Conservation (phyloP, 2,888 invertebrate species). For the Pterostichus madidus region DNA sequence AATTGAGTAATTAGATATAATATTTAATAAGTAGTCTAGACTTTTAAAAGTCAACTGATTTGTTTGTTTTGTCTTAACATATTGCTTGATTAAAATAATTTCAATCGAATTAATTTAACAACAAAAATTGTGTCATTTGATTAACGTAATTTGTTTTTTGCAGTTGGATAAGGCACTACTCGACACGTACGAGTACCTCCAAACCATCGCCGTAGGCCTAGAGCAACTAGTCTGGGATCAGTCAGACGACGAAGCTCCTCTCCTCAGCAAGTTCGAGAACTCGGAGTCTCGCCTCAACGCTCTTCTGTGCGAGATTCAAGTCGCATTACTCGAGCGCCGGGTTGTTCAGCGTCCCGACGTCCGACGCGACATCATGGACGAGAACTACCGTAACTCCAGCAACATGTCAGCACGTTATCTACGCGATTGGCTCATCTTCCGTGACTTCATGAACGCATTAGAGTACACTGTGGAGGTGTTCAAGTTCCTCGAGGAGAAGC, state of each 20-base stretch:
- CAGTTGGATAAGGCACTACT: constrained; percentile 80
- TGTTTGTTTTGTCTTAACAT: constrained; percentile 42
- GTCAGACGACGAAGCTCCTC: constrained; percentile 77
- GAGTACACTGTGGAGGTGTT: constrained; percentile 80
- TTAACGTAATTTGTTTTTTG: constrained; percentile 69
- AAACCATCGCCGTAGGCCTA: constrained; percentile 85
- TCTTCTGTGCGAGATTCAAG: constrained; percentile 85
- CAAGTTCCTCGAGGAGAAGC: constrained; percentile 73
- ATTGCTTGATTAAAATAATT: background rate
- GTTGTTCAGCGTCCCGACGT: constrained; percentile 78
- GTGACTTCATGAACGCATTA: constrained; percentile 82
- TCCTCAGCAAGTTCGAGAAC: constrained; percentile 79
- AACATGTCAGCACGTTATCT: constrained; percentile 77
- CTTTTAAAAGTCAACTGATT: constrained; percentile 17
- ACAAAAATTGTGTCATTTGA: background rate
- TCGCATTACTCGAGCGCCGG: constrained; percentile 79
- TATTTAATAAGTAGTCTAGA: constrained; percentile 58
- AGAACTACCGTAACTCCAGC: constrained; percentile 74
- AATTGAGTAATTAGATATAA: constrained; percentile 43
- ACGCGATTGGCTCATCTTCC: constrained; percentile 82
- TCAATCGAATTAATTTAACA: background rate
- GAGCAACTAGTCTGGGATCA: constrained; percentile 83
- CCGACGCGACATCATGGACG: constrained; percentile 76
- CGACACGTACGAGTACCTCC: constrained; percentile 83
- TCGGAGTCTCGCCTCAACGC: constrained; percentile 82